phyloP scores from a whole-genome alignment of 1,140 invertebrate genomes.

The Drosophila subobscura region DNA sequence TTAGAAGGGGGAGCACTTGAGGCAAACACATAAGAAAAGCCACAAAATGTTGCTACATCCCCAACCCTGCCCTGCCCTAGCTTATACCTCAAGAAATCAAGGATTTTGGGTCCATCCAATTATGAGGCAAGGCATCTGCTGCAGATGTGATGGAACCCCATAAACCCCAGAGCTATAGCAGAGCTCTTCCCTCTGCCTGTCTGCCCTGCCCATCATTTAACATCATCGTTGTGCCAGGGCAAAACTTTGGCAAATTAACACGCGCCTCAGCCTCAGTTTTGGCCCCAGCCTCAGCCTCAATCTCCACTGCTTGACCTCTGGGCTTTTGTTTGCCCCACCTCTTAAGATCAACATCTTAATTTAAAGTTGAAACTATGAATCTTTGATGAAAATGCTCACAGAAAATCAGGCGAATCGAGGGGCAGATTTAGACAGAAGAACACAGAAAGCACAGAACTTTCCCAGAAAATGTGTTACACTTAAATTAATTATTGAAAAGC shows the following conservation, averaged over 20 bases:
- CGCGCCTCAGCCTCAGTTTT: constrained; percentile 37
- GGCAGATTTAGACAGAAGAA: too few species aligned
- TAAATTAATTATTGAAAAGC: constrained; percentile 75
- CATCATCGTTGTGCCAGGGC: constrained; percentile 1
- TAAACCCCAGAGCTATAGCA: too few species aligned
- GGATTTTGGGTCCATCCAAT: constrained; percentile 53
- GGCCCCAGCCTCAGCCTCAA: constrained; percentile 26
- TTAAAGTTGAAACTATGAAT: constrained; percentile 80
- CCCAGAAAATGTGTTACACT: constrained; percentile 59
- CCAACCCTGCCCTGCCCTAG: too few species aligned
- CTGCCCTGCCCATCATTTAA: constrained; percentile 6
- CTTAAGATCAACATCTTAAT: constrained; percentile 57
- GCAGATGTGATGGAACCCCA: constrained; percentile 36
- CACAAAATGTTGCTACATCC: constrained; percentile 22
- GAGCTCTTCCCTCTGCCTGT: background rate
- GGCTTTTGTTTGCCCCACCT: constrained; percentile 21
- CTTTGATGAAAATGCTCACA: constrained; percentile 64
- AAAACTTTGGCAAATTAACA: constrained; percentile 76
- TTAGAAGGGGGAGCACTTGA: background rate
- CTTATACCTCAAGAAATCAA: constrained; percentile 33
- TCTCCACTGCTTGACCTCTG: constrained; percentile 66
- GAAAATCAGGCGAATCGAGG: background rate
- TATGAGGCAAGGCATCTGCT: constrained; percentile 64
- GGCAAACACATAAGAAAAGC: constrained; percentile 39
- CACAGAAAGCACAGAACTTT: too few species aligned